phyloP scores from a whole-genome alignment of 2,113 vertebrate species.

The Sinosuthora webbiana region DNA sequence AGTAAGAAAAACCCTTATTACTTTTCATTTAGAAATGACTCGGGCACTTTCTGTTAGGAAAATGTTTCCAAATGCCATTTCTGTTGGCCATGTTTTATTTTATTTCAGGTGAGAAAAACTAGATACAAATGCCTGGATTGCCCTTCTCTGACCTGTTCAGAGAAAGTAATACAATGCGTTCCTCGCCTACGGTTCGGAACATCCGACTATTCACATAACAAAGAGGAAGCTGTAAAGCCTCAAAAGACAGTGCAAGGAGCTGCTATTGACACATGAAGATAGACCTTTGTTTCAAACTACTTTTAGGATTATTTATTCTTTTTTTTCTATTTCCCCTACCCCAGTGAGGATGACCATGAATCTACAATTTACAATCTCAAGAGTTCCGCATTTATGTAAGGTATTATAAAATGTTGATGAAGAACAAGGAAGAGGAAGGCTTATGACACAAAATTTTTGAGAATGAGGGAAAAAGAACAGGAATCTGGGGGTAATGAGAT shows the following conservation, averaged over 20 bases:
- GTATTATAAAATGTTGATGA: neutral
- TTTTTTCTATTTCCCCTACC: neutral
- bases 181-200: neutral
- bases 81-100: neutral
- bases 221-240: neutral
- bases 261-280: neutral
- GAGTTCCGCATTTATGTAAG: neutral
- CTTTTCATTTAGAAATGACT: neutral
- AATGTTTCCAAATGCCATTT: neutral
- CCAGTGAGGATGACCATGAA: neutral
- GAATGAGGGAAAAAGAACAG: neutral
- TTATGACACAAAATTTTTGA: neutral
- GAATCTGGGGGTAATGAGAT: neutral
- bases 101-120: neutral
- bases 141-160: neutral
- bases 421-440: neutral
- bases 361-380: neutral
- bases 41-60: neutral
- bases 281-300: neutral
- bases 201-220: neutral
- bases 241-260: neutral
- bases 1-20: neutral
- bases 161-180: constrained; percentile 15
- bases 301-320: neutral
- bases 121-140: neutral